phyloP scores from a whole-genome alignment of 1,140 invertebrate species.

The Pygmarrhopalites habei region DNA sequence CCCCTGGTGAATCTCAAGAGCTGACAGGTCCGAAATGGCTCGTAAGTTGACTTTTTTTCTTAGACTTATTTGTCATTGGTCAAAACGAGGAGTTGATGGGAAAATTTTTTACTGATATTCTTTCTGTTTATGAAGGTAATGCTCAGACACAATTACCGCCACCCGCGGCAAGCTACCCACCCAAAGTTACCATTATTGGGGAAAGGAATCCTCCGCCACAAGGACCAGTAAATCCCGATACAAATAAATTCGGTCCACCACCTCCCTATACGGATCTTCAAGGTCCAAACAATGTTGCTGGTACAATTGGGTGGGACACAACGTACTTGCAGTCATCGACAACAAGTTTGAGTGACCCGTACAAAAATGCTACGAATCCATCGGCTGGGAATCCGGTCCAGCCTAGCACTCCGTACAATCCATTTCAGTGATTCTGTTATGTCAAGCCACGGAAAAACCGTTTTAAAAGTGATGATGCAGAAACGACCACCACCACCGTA shows the following conservation, averaged over 20 bases:
- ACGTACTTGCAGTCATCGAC: conserved; percentile 7
- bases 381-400: background rate
- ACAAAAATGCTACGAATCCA: background rate
- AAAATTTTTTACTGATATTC: too few relatives aligned
- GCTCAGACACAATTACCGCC: background rate
- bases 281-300: background rate
- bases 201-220: background rate
- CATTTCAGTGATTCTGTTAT: conserved; percentile 11
- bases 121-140: too few relatives aligned
- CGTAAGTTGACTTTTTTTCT: too few relatives aligned
- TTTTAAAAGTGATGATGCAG: too few relatives aligned
- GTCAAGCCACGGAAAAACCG: too few relatives aligned
- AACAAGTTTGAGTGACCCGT: background rate
- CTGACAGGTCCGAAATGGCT: conserved; percentile 5
- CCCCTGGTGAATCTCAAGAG: background rate
- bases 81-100: too few relatives aligned
- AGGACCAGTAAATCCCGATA: background rate
- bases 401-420: background rate
- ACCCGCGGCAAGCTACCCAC: background rate
- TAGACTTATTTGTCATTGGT: too few relatives aligned
- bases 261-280: conserved; percentile 1
- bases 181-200: background rate
- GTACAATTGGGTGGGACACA: background rate
- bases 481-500: too few relatives aligned
- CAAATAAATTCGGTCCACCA: too few relatives aligned